These are phyloP conservation scores for Bacillus rossius DNA, from an alignment of 1,140 invertebrate genomes.

Conservation along the genomic window DNA sequence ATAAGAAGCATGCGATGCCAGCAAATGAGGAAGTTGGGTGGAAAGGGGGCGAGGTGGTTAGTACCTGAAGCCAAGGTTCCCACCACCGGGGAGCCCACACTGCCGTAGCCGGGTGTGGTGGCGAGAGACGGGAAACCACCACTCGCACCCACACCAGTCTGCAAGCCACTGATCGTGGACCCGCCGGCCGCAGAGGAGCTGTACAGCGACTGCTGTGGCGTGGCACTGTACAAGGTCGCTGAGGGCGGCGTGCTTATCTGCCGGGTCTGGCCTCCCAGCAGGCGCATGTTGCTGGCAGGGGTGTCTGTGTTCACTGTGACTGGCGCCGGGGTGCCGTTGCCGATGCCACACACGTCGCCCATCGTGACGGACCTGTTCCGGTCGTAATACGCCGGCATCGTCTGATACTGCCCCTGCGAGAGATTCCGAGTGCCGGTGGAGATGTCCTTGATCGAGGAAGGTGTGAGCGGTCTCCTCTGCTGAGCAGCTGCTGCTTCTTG, in stretches of 20 bases:
- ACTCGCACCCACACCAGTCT: conserved; percentile 31
- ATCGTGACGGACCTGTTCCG: conserved; percentile 79
- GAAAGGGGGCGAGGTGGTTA: too few species aligned
- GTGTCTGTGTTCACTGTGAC: conserved; percentile 63
- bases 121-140: conserved; percentile 46
- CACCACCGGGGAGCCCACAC: conserved; percentile 48
- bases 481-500: conserved; percentile 52
- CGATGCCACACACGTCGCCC: conserved; percentile 69
- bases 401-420: conserved; percentile 48
- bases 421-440: conserved; percentile 20
- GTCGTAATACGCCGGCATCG: conserved; percentile 77
- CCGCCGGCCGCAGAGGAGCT: conserved; percentile 41
- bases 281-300: conserved; percentile 49
- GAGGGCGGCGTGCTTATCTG: conserved; percentile 48
- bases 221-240: conserved; percentile 42
- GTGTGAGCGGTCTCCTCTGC: conserved; percentile 63
- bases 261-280: conserved; percentile 47
- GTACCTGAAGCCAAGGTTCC: conserved; percentile 21
- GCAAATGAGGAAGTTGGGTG: too few species aligned
- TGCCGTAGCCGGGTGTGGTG: conserved; percentile 47
- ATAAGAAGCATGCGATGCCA: too few species aligned
- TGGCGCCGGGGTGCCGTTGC: conserved; percentile 69
- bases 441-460: conserved; percentile 55
- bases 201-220: conserved; percentile 42
- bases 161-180: conserved; percentile 30